Conservation (phyloP, 2,797 vertebrate species). For the Sciurus vulgaris region DNA sequence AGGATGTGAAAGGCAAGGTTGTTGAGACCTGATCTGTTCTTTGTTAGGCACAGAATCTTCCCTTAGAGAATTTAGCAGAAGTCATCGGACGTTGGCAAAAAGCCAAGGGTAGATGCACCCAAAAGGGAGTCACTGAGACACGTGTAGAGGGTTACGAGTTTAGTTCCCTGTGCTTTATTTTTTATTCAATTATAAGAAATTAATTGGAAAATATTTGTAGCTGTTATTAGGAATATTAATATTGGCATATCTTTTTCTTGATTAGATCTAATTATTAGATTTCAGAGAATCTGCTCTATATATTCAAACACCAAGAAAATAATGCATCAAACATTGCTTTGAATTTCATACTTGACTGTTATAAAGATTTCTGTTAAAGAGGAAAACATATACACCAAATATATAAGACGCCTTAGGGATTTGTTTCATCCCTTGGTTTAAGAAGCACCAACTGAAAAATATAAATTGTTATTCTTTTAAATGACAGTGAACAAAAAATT, state of each 20-base stretch:
- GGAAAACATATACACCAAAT: not conserved
- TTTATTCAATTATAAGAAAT: not conserved
- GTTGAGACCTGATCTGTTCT: fast-evolving
- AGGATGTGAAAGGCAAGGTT: fast-evolving
- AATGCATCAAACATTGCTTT: not conserved
- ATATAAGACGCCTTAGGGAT: not conserved
- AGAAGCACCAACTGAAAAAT: not conserved
- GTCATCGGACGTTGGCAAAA: not conserved
- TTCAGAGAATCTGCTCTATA: not conserved
- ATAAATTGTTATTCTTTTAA: not conserved
- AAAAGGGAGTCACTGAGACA: not conserved
- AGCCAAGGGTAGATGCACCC: too few relatives aligned
- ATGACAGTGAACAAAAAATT: not conserved
- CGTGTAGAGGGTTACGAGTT: not conserved
- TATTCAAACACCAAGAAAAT: not conserved
- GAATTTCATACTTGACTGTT: not conserved
- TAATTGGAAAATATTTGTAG: not conserved
- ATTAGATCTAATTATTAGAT: not conserved
- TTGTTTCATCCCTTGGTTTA: not conserved
- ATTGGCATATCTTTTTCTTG: not conserved
- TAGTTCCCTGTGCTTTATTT: not conserved
- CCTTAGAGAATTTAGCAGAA: not conserved
- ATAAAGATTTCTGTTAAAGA: not conserved
- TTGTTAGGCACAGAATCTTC: not conserved
- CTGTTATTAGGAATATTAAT: not conserved